phyloP scores from a whole-genome alignment of 2,797 vertebrate species.

The Alca torda region DNA sequence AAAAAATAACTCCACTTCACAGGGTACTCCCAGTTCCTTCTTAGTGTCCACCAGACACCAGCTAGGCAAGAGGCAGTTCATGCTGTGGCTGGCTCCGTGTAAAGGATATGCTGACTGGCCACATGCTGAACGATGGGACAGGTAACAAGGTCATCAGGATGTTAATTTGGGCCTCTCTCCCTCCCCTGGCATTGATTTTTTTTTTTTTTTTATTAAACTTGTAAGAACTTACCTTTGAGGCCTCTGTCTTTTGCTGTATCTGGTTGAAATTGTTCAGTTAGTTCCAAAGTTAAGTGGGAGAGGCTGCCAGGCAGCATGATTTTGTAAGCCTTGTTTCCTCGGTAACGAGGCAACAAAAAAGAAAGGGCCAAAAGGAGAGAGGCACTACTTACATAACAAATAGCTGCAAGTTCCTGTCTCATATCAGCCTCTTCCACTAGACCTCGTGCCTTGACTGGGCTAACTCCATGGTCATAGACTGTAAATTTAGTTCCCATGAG shows the following conservation, averaged over 20 bases:
- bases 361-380: not conserved
- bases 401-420: constrained; percentile 91
- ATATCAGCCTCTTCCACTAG: constrained; percentile 86
- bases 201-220: not conserved
- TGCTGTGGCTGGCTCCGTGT: not conserved
- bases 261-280: not conserved
- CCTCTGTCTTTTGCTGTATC: not conserved
- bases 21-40: not conserved
- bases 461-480: constrained; percentile 91
- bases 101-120: not conserved
- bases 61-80: not conserved
- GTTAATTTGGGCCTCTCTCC: not conserved
- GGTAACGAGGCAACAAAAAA: not conserved
- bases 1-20: not conserved
- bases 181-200: not conserved
- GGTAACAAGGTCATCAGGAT: not conserved
- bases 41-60: not conserved
- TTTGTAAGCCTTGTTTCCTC: not conserved
- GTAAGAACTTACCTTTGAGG: not conserved
- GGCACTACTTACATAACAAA: constrained; percentile 89
- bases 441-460: constrained; percentile 86
- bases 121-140: not conserved
- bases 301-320: not conserved
- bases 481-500: constrained; percentile 98
- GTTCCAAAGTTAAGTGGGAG: not conserved